Conservation (phyloP, 2,888 invertebrate species). For the Chloroclystis v-ata region DNA sequence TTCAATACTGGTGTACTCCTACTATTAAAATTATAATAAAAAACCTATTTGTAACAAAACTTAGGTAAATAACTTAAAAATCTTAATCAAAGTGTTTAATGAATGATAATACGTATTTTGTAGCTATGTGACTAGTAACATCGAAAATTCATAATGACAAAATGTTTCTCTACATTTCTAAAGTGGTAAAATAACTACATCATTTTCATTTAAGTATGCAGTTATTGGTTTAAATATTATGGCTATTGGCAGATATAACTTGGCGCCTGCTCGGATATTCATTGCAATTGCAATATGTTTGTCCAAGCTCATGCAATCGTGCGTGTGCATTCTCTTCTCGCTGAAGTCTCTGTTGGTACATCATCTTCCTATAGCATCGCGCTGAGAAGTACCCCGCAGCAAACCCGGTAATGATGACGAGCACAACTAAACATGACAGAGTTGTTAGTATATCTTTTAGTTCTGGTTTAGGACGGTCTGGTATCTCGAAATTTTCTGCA, state of each 20-base stretch:
- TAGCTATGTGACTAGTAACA: slow-evolving; percentile 18
- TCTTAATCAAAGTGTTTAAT: slow-evolving; percentile 1
- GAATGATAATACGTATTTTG: slow-evolving; percentile 10
- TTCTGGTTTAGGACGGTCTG: background rate
- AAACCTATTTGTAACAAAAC: background rate
- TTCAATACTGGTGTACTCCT: slow-evolving; percentile 10
- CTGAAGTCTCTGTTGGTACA: background rate
- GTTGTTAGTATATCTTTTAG: background rate
- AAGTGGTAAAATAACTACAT: too few species aligned
- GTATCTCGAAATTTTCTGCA: background rate
- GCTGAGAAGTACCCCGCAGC: slow-evolving; percentile 2
- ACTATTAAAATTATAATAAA: background rate
- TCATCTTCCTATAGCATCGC: slow-evolving; percentile 1
- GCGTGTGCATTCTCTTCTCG: background rate
- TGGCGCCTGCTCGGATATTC: too few species aligned
- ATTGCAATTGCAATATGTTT: background rate
- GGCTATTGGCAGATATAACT: too few species aligned
- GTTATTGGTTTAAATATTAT: too few species aligned
- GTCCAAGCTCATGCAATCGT: too few species aligned
- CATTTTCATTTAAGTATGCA: too few species aligned
- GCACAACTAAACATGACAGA: background rate
- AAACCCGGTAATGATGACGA: slow-evolving; percentile 3
- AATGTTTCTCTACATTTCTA: background rate
- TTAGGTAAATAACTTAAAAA: background rate
- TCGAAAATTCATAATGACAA: slow-evolving; percentile 8